phyloP scores from a whole-genome alignment of 2,113 vertebrate genomes.

The Psittacula cyanocephala region DNA sequence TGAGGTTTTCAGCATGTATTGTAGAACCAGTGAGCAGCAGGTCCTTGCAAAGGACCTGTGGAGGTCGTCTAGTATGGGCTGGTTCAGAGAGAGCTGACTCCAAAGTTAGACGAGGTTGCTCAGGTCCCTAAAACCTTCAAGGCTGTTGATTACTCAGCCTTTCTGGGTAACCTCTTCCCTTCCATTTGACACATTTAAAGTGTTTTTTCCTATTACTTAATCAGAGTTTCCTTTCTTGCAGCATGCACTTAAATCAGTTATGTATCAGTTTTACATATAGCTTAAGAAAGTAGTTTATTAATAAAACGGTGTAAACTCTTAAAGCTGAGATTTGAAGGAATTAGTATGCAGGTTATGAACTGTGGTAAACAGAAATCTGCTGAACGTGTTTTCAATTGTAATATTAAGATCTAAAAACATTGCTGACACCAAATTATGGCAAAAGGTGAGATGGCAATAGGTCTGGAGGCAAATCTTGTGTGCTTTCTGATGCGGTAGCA shows the following conservation, averaged over 20 bases:
- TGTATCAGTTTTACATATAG: not conserved
- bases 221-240: not conserved
- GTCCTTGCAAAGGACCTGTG: not conserved
- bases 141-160: not conserved
- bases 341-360: not conserved
- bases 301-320: not conserved
- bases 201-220: not conserved
- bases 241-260: fast-evolving
- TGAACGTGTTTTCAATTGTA: not conserved
- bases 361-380: not conserved
- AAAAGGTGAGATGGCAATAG: not conserved
- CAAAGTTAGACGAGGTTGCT: not conserved
- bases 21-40: not conserved
- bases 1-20: not conserved
- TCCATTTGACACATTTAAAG: not conserved
- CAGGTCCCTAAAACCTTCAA: not conserved
- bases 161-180: not conserved
- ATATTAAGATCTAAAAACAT: not conserved
- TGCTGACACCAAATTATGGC: not conserved
- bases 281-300: not conserved
- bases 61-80: not conserved
- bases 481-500: not conserved
- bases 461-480: not conserved
- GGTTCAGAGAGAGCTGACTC: not conserved
- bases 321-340: not conserved